Evolutionary conservation across 2,888 invertebrate genomes (phyloP).

Genomic region (Trilocha varians): DNA sequence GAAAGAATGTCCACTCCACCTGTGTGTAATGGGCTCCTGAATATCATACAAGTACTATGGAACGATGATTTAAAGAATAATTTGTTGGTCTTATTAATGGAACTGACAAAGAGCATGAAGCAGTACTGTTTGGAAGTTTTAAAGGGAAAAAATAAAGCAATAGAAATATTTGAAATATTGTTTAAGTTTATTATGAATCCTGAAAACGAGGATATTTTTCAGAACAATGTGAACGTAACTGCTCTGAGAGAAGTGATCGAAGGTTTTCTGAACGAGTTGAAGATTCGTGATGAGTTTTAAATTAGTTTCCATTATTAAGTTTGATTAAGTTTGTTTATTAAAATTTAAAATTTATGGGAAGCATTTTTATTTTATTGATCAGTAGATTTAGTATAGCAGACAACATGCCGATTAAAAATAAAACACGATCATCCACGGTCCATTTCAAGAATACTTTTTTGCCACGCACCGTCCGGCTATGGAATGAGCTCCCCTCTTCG

Average conservation of each 20-base stretch:
- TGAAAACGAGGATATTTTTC: slow-evolving; percentile 19
- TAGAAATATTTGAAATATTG: slow-evolving; percentile 27
- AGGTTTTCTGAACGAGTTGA: slow-evolving; percentile 32
- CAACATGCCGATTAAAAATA: no score
- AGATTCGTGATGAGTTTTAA: slow-evolving; percentile 39
- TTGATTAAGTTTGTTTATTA: neutral
- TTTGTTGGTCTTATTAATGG: slow-evolving; percentile 27
- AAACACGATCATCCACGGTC: no score
- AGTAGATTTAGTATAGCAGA: no score
- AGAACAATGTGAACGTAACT: slow-evolving; percentile 24
- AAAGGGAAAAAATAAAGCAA: slow-evolving; percentile 27
- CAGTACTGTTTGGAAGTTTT: slow-evolving; percentile 35
- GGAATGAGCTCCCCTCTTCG: no score
- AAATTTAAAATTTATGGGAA: no score
- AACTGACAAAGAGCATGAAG: slow-evolving; percentile 36
- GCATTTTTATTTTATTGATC: no score
- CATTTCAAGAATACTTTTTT: no score
- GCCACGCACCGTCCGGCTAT: no score
- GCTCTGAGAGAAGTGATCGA: slow-evolving; percentile 24
- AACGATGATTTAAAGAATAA: slow-evolving; percentile 22
- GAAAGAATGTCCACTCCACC: slow-evolving; percentile 36
- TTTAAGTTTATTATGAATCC: slow-evolving; percentile 25
- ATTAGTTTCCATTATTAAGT: neutral
- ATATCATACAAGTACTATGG: slow-evolving; percentile 33
- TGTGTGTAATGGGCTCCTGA: slow-evolving; percentile 44